Percentiles rank a stretch among this genome's conserved stretches.
Conservation (phyloP, 1,140 invertebrate species). For the Drosophila bocki region DNA sequence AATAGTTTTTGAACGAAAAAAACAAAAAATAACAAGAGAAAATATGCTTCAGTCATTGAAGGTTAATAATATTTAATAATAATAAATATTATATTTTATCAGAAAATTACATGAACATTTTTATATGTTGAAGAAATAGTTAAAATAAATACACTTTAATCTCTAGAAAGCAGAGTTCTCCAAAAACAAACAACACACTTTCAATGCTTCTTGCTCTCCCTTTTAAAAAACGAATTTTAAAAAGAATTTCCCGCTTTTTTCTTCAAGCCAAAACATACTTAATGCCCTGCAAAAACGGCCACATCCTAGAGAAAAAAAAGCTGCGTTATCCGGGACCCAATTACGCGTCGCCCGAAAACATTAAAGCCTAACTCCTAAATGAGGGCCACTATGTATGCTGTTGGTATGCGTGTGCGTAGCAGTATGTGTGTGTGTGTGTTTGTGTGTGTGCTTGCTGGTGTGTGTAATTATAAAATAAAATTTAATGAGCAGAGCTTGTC, state of each 20-base stretch:
- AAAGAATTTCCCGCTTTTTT: background rate
- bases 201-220: background rate
- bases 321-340: constrained; percentile 64
- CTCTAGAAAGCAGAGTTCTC: background rate
- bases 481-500: constrained; percentile 81
- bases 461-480: constrained; percentile 84
- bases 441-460: constrained; percentile 63
- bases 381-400: constrained; percentile 22
- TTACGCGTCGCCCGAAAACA: constrained; percentile 66
- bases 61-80: no score
- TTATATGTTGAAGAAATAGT: background rate
- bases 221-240: no score
- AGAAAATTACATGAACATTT: background rate
- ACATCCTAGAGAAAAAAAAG: constrained; percentile 29
- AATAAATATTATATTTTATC: no score
- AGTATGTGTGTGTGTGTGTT: constrained; percentile 25
- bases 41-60: no score
- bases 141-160: background rate
- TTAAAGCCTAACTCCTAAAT: constrained; percentile 70
- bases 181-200: background rate
- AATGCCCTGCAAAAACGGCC: constrained; percentile 24
- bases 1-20: background rate
- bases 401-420: constrained; percentile 11
- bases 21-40: background rate
- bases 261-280: background rate